Evolutionary conservation across 1,140 invertebrate species (phyloP).

Genomic region (Drosophila miranda): DNA sequence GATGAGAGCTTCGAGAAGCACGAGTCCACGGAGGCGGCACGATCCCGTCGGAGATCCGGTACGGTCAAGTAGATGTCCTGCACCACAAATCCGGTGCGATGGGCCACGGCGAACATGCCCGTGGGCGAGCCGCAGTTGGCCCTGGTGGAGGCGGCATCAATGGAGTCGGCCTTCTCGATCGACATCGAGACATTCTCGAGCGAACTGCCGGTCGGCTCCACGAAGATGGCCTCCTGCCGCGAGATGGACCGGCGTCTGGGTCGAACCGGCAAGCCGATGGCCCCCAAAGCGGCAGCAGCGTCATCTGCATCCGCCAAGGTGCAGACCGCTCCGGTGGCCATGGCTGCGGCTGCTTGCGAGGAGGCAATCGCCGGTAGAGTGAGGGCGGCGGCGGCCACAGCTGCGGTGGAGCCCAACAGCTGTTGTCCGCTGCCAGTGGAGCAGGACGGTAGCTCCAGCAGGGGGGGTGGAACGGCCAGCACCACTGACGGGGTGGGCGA

Average conservation of each 20-base stretch:
- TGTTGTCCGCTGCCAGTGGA: slow-evolving; percentile 22
- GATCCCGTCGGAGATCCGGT: slow-evolving; percentile 90
- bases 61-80: slow-evolving; percentile 91
- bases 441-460: slow-evolving; percentile 82
- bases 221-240: slow-evolving; percentile 90
- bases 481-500: slow-evolving; percentile 65
- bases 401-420: slow-evolving; percentile 29
- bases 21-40: slow-evolving; percentile 92
- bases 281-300: slow-evolving; percentile 22
- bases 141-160: slow-evolving; percentile 81
- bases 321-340: slow-evolving; percentile 19
- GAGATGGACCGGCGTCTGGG: slow-evolving; percentile 87
- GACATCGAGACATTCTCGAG: slow-evolving; percentile 85
- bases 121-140: slow-evolving; percentile 69
- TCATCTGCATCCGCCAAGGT: slow-evolving; percentile 66
- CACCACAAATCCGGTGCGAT: slow-evolving; percentile 79
- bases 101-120: slow-evolving; percentile 7
- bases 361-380: slow-evolving; percentile 25
- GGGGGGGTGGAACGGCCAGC: slow-evolving; percentile 64
- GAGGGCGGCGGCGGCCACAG: slow-evolving; percentile 17
- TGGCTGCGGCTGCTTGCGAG: slow-evolving; percentile 12
- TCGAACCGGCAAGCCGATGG: slow-evolving; percentile 72
- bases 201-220: slow-evolving; percentile 87
- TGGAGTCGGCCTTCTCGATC: slow-evolving; percentile 83
- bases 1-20: slow-evolving; percentile 89